Percentiles rank a stretch among this genome's conserved stretches.
Evolutionary conservation across 2,113 vertebrate genomes (phyloP).

Genomic region (Lophotis ruficrista): DNA sequence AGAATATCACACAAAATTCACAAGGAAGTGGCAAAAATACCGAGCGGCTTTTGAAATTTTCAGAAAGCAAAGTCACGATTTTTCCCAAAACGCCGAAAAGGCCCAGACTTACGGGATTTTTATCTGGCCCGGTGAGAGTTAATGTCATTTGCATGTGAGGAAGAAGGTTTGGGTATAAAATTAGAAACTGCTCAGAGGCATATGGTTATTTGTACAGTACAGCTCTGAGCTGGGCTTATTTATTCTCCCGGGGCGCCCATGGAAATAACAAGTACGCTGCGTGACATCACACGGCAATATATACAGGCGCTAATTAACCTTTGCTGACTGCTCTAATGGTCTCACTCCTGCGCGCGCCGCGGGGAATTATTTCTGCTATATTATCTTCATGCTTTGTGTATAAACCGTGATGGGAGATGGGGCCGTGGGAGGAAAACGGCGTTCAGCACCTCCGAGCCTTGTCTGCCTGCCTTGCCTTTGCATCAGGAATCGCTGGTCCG

Average conservation of each 20-base stretch:
- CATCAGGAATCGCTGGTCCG: not conserved
- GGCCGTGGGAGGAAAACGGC: not conserved
- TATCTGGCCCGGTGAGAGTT: not conserved
- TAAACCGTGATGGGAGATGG: not conserved
- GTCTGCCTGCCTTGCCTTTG: not conserved
- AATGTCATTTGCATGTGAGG: not conserved
- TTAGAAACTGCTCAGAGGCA: not conserved
- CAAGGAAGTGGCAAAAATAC: not conserved
- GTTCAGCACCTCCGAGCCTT: not conserved
- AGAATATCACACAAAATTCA: too few species aligned
- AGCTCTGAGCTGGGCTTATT: not conserved
- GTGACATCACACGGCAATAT: not conserved
- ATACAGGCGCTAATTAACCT: not conserved
- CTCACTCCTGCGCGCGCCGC: not conserved
- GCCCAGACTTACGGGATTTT: not conserved
- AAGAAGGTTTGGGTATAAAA: not conserved
- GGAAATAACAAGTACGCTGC: not conserved
- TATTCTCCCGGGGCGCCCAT: not conserved
- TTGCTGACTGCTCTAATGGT: not conserved
- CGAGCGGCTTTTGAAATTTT: rapidly evolving
- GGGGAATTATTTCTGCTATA: not conserved
- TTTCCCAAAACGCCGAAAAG: not conserved
- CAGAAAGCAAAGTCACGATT: not conserved
- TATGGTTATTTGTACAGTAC: not conserved
- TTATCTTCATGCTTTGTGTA: not conserved